Evolutionary conservation across 2,888 invertebrate species (phyloP), one percentile per base, ranked within the genome.

Genomic region (Pimpla rufipes): DNA sequence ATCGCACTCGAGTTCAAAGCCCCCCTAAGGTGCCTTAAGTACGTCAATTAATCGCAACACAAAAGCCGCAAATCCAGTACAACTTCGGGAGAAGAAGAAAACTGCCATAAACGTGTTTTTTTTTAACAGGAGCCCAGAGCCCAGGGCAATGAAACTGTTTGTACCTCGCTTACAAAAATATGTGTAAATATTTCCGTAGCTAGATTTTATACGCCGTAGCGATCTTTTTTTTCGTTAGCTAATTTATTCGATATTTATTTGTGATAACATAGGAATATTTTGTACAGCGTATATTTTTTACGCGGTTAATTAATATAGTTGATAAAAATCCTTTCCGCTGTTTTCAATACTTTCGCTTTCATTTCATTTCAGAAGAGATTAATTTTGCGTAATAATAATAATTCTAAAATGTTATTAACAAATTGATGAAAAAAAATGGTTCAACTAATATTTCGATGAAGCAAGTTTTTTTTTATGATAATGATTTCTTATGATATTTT

Each of bases 221-320:
- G 21, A 42, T 42, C 40, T 67, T 62, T 79, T 76, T 76, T 23
- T 50, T 18, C 7, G 8, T 16, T 37, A 37, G 64, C 35, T 66
- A 71, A 83, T 79, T 79, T 75, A 73, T 66, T 76, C 40, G 42
- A 79, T 79, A 83, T 81, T 81, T 82, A 78, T 81, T 79, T 77
- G 73, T 76, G 73, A 80, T 76, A 73, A 80, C 73, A 29, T 29
- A n/a, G n/a, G 76, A 67, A 80, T 77, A 80, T 80, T 77, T 83
- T 80, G 45, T 83, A 76, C 68, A 29, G 16, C 13, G 29, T 57
- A 68, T 77, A 68, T 67, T 35, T 77, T 62, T 81, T 74, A 70
- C n/a, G 75, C 42, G 37, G 6, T 59, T 3, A 21, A 35, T 37
- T 8, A 29, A 29, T 3, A 2, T 5, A 5, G 5, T 29, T 29